These are phyloP conservation scores for Sinocyclocheilus grahami DNA, from an alignment of 2,113 vertebrate species.

Conservation along the genomic window DNA sequence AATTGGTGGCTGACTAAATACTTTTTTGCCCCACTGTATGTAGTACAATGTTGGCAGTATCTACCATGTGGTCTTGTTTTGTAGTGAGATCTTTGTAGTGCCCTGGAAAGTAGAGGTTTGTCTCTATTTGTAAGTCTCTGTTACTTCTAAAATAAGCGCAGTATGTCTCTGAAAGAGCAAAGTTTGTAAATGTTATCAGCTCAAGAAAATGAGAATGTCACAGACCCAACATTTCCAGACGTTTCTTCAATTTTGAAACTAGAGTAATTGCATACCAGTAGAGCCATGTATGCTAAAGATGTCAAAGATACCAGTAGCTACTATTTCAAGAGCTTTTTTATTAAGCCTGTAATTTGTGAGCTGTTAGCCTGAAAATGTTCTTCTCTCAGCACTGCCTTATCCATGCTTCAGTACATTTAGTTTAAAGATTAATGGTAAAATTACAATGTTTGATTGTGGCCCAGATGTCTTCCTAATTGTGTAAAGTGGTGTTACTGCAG, in stretches of 20 bases:
- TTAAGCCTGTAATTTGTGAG: constrained; percentile 28
- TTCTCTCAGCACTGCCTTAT: not conserved
- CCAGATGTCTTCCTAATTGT: not conserved
- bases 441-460: not conserved
- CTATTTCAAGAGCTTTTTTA: constrained; percentile 7
- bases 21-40: not conserved
- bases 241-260: not conserved
- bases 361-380: not conserved
- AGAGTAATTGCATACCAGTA: constrained; percentile 8
- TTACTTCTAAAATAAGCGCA: constrained; percentile 23
- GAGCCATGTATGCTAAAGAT: constrained; percentile 1
- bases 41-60: not conserved
- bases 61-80: constrained; percentile 27
- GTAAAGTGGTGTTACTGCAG: not conserved
- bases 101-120: constrained; percentile 6
- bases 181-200: constrained; percentile 7
- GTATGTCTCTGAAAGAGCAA: not conserved
- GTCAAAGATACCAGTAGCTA: not conserved
- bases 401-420: not conserved
- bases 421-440: not conserved
- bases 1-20: no score
- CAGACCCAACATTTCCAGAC: constrained; percentile 1
- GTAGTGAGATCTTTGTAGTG: not conserved
- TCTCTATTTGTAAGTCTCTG: constrained; percentile 10
- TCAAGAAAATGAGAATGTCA: constrained; percentile 7